Percentiles rank a stretch among this genome's conserved stretches.
Evolutionary conservation across 1,140 invertebrate species (phyloP).

Genomic region (Arion vulgaris): DNA sequence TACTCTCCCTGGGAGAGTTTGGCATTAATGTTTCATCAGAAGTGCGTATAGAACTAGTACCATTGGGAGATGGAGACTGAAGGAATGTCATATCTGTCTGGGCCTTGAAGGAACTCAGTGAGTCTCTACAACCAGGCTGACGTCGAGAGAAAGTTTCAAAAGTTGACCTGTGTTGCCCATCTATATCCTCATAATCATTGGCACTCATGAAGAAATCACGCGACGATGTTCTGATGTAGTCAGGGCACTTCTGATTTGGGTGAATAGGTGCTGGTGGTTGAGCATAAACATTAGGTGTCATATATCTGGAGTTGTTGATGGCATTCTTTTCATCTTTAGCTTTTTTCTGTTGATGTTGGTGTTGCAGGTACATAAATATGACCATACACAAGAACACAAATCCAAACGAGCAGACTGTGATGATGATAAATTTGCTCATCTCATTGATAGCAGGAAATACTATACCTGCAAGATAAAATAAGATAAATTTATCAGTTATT

Average conservation of each 20-base stretch:
- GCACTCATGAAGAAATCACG: constrained; percentile 49
- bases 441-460: constrained; percentile 55
- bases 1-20: constrained; percentile 43
- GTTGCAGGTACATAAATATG: constrained; percentile 59
- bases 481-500: neutral
- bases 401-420: constrained; percentile 58
- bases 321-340: constrained; percentile 39
- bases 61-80: constrained; percentile 40
- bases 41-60: constrained; percentile 42
- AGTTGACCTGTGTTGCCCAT: constrained; percentile 41
- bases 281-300: constrained; percentile 57
- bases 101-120: constrained; percentile 47
- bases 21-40: constrained; percentile 48
- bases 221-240: constrained; percentile 47
- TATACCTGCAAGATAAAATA: constrained; percentile 47
- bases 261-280: constrained; percentile 52
- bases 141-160: constrained; percentile 42
- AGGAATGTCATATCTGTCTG: constrained; percentile 46
- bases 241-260: constrained; percentile 48
- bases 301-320: constrained; percentile 47
- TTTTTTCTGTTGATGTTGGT: constrained; percentile 54
- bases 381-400: constrained; percentile 62
- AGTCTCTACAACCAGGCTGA: constrained; percentile 43
- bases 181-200: constrained; percentile 61
- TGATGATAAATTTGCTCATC: constrained; percentile 61